phyloP scores from a whole-genome alignment of 2,888 invertebrate genomes.

The Bombylius discolor region DNA sequence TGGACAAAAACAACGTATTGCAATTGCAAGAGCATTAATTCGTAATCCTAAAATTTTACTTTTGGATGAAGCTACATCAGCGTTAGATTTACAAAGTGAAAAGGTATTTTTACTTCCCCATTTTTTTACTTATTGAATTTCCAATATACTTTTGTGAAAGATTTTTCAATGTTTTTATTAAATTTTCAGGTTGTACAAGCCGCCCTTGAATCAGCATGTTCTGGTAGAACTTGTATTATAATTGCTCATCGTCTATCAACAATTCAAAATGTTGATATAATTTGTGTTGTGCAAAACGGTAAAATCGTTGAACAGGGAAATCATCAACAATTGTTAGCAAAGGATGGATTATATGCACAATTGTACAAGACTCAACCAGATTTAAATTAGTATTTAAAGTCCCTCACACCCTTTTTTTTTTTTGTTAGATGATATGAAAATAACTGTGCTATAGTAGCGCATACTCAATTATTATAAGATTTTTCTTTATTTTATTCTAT shows the following conservation, averaged over 20 bases:
- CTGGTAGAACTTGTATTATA: conserved; percentile 69
- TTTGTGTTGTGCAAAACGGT: conserved; percentile 69
- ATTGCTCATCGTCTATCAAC: conserved; percentile 78
- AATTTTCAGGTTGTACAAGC: conserved; percentile 54
- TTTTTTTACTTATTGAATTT: not conserved
- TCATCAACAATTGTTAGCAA: conserved; percentile 55
- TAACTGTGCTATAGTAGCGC: too few species aligned
- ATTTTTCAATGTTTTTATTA: not conserved
- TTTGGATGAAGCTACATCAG: conserved; percentile 66
- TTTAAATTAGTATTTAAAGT: conserved; percentile 1
- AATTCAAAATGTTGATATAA: conserved; percentile 68
- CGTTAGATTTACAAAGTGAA: conserved; percentile 62
- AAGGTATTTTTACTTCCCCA: conserved; percentile 38
- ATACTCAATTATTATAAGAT: too few species aligned
- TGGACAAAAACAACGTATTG: conserved; percentile 76
- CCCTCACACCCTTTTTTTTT: too few species aligned
- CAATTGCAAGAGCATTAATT: conserved; percentile 63
- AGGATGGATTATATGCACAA: conserved; percentile 50
- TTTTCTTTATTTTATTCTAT: too few species aligned
- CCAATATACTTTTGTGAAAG: not conserved
- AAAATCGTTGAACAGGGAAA: conserved; percentile 61
- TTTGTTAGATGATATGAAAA: too few species aligned
- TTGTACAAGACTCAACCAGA: conserved; percentile 47
- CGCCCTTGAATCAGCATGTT: conserved; percentile 67
- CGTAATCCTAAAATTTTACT: conserved; percentile 55